Percentiles rank a stretch among this genome's conserved stretches.
These are phyloP conservation scores for Micromesistius poutassou DNA, from an alignment of 2,797 vertebrate genomes.

Conservation along the genomic window DNA sequence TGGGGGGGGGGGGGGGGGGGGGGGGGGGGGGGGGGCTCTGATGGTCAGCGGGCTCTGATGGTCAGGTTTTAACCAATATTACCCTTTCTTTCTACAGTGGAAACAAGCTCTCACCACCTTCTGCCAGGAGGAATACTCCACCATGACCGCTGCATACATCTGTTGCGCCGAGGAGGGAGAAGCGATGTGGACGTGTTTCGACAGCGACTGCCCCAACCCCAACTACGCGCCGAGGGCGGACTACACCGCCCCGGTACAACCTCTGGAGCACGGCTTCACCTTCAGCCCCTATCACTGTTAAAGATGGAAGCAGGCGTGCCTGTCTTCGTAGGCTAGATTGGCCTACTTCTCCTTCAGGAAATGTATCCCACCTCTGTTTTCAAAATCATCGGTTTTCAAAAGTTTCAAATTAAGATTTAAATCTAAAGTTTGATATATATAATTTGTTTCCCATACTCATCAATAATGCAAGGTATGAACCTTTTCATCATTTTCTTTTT, in stretches of 20 bases:
- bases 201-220: constrained; percentile 46
- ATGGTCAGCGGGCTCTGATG: not conserved
- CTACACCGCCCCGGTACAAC: constrained; percentile 42
- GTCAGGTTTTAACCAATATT: not conserved
- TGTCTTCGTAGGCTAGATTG: not conserved
- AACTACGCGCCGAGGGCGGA: constrained; percentile 42
- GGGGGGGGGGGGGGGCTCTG: not conserved
- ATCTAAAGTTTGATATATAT: not conserved
- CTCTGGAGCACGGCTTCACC: constrained; percentile 36
- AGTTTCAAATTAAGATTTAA: not conserved
- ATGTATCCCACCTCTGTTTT: not conserved
- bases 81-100: constrained; percentile 59
- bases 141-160: constrained; percentile 40
- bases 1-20: too few relatives aligned
- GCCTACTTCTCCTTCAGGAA: not conserved
- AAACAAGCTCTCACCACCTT: constrained; percentile 55
- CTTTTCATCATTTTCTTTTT: not conserved
- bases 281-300: constrained; percentile 51
- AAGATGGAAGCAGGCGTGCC: not conserved
- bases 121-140: constrained; percentile 59
- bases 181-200: constrained; percentile 54
- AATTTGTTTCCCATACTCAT: not conserved
- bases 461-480: not conserved
- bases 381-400: not conserved
- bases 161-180: constrained; percentile 51